Evolutionary conservation across 2,797 vertebrate genomes (phyloP).

Genomic region (Apogon talboti): DNA sequence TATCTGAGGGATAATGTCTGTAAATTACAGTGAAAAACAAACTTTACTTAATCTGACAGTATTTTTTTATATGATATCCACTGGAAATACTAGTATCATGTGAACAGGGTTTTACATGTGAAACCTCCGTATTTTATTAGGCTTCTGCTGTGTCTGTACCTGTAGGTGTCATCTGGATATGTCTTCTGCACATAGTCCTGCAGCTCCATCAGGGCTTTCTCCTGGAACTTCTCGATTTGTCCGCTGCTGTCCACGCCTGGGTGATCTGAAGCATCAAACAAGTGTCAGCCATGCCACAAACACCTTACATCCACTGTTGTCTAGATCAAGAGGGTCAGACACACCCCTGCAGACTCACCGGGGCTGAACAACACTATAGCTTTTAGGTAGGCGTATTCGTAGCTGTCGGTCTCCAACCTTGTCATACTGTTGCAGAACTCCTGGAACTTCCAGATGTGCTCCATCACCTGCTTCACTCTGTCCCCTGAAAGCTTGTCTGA

Average conservation of each 20-base stretch:
- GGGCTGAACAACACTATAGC: slow-evolving; percentile 98
- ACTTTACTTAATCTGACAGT: too few species aligned
- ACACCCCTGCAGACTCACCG: slow-evolving; percentile 81
- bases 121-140: too few species aligned
- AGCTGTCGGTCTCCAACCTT: slow-evolving; percentile 93
- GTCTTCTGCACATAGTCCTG: slow-evolving; percentile 99
- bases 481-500: slow-evolving; percentile 96
- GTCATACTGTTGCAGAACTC: slow-evolving; percentile 99
- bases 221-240: slow-evolving; percentile 98
- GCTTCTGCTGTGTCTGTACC: slow-evolving; percentile 77
- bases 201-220: slow-evolving; percentile 98
- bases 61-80: too few species aligned
- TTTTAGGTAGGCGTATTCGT: slow-evolving; percentile 98
- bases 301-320: background rate
- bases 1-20: too few species aligned
- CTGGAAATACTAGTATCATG: too few species aligned
- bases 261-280: slow-evolving; percentile 87
- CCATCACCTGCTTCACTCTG: slow-evolving; percentile 98
- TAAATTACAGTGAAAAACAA: too few species aligned
- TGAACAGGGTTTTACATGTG: too few species aligned
- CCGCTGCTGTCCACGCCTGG: slow-evolving; percentile 92
- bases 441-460: slow-evolving; percentile 99
- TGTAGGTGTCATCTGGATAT: slow-evolving; percentile 96
- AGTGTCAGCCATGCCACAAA: slow-evolving; percentile 14
- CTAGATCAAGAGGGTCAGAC: background rate